phyloP scores from a whole-genome alignment of 2,888 invertebrate genomes.

The Tigriopus californicus region DNA sequence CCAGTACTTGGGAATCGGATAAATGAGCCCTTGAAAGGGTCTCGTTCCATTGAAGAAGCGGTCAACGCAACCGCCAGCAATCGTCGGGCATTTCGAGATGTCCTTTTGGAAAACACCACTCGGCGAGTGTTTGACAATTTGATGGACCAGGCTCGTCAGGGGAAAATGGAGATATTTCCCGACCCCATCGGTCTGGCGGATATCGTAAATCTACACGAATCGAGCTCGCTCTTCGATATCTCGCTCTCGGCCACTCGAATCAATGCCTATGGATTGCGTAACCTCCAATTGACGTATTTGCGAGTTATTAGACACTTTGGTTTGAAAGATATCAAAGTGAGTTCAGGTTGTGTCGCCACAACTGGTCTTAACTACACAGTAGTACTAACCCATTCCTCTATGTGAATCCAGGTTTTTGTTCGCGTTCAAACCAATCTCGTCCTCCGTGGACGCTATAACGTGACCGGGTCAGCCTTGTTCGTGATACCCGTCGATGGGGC shows the following conservation, averaged over 20 bases:
- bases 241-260: background rate
- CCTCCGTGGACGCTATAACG: background rate
- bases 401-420: background rate
- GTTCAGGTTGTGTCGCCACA: no score
- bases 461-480: background rate
- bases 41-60: background rate
- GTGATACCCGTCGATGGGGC: background rate
- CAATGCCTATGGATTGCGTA: background rate
- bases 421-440: background rate
- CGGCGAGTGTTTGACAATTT: background rate
- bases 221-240: background rate
- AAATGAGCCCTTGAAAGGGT: no score
- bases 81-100: background rate
- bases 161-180: background rate
- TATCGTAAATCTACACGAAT: background rate
- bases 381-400: no score
- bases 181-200: background rate
- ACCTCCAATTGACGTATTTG: background rate
- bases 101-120: background rate
- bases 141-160: background rate
- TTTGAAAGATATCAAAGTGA: background rate
- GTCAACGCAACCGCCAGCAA: background rate
- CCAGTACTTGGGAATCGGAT: no score
- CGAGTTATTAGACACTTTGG: constrained; percentile 1
- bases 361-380: no score